Evolutionary conservation across 2,888 invertebrate genomes (phyloP), one percentile per base, ranked within the genome.

Genomic region (Ophion slaviceki): DNA sequence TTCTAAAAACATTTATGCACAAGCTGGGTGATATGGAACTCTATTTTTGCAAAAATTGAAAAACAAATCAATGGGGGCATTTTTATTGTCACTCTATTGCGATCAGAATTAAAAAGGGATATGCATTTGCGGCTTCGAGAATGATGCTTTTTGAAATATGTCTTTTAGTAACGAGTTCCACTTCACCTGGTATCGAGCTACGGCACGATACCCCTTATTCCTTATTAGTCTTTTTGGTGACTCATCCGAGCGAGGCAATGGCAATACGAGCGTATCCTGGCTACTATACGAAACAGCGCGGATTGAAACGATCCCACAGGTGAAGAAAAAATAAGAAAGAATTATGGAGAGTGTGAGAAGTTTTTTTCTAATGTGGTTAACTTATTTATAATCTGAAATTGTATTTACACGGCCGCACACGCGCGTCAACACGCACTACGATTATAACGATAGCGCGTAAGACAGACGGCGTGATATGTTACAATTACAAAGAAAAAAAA

Each of bases 341-440:
- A 80, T 67, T 68, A 80, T 67, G 40, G 72, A 79, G 64, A 82
- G 71, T 80, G 75, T 36, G 45, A 32, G 11, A 67, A 86, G 70
- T 62, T 40, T 59, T 61, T 45, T 77, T 36, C 59, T n/a, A 36
- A 17, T 53, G 20, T 61, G 20, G 4, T 20, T 24, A 61, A 57
- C n/a, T 61, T 61, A 61, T 59, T 68, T 77, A 79, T 83, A 79
- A 72, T 84, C 77, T 59, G 81, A 40, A 87, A 86, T 45, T 86
- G 80, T 91, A 91, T 92, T 84, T 91, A 91, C 92, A 92, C 89
- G 89, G 91, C 92, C 92, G 92, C 93, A 92, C 91, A 90, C 92
- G 92, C 81, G 75, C 92, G 92, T 92, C 92, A 88, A 92, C 92
- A 91, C 92, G 91, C 92, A 88, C 90, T 87, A 53, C 89, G 88